Evolutionary conservation across 2,888 invertebrate species (phyloP).

Genomic region (Antheraea assamensis): DNA sequence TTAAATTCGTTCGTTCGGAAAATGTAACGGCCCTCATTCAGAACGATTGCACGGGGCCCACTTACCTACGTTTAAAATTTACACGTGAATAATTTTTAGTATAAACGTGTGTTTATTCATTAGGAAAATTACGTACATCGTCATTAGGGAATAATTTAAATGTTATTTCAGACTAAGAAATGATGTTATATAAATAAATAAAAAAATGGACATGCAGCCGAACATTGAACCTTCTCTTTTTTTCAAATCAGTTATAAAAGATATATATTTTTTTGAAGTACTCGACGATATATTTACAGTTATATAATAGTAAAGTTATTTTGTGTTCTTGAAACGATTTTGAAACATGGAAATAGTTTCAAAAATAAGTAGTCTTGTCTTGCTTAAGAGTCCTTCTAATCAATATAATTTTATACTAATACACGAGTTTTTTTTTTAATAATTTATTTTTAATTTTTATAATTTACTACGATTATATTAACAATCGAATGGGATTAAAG

Average conservation of each 20-base stretch:
- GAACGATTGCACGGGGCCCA: constrained; percentile 6
- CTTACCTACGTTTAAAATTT: neutral
- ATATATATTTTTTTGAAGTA: too few relatives aligned
- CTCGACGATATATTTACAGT: neutral
- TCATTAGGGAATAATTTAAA: neutral
- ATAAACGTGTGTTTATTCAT: neutral
- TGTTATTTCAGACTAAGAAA: neutral
- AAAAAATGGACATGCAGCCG: too few relatives aligned
- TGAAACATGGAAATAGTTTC: too few relatives aligned
- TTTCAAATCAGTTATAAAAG: too few relatives aligned
- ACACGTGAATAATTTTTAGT: neutral
- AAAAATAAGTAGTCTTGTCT: too few relatives aligned
- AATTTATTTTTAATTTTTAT: too few relatives aligned
- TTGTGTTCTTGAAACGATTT: neutral
- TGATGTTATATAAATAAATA: neutral
- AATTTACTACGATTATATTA: too few relatives aligned
- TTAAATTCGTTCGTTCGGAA: constrained; percentile 42
- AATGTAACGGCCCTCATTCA: constrained; percentile 29
- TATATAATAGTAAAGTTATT: neutral
- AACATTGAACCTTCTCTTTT: too few relatives aligned
- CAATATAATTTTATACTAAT: too few relatives aligned
- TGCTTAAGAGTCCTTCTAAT: too few relatives aligned
- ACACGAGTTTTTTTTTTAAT: too few relatives aligned
- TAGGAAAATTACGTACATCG: neutral
- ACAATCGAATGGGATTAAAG: too few relatives aligned